A percentile compares a stretch with the other conserved stretches of the same genome.
Conservation (phyloP, 2,797 vertebrate genomes). For the Aphelocoma californica region DNA sequence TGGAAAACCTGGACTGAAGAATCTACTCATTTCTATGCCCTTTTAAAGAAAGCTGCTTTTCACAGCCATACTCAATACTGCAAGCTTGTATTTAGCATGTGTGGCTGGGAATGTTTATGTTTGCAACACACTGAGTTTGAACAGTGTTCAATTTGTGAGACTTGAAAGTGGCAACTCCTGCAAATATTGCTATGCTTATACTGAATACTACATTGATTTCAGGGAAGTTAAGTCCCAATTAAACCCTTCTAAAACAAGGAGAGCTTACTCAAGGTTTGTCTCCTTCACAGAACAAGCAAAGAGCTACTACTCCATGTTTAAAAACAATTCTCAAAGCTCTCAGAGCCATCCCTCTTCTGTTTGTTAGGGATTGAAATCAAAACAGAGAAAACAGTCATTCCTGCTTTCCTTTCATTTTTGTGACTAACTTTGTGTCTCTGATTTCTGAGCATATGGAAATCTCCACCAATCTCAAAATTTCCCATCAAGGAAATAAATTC, state of each 20-base stretch:
- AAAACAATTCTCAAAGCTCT: not conserved
- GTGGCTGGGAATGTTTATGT: conserved; percentile 12
- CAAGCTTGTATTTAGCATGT: not conserved
- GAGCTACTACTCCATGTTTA: not conserved
- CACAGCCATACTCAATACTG: not conserved
- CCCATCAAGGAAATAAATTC: not conserved
- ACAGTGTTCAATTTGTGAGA: not conserved
- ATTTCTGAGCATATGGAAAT: not conserved
- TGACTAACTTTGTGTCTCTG: not conserved
- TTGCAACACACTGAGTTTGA: not conserved
- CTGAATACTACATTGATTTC: not conserved
- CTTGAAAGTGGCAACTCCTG: not conserved
- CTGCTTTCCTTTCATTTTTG: not conserved
- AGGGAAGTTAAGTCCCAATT: not conserved
- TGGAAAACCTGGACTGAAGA: not conserved
- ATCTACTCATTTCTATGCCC: not conserved
- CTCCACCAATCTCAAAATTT: not conserved
- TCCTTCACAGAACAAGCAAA: not conserved
- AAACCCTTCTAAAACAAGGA: not conserved
- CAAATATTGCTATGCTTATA: not conserved
- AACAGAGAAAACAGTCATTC: not conserved
- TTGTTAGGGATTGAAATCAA: not conserved
- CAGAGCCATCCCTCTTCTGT: not conserved
- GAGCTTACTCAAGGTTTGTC: not conserved
- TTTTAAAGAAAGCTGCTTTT: conserved; percentile 55